These are phyloP conservation scores for Hormaphis cornu DNA, from an alignment of 1,140 invertebrate species.

Conservation along the genomic window DNA sequence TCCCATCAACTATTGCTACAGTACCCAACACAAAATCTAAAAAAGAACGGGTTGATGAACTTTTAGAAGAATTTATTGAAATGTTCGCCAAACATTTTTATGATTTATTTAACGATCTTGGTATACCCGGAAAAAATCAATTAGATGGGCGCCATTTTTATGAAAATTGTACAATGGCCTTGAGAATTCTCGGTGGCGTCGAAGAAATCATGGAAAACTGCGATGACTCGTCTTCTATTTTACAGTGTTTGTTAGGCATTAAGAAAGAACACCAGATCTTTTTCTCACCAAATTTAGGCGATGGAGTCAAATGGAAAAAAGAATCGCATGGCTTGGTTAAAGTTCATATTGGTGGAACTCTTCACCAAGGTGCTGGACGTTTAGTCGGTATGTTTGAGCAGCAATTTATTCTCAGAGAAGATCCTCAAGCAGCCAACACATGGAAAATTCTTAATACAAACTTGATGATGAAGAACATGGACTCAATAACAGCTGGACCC, in stretches of 20 bases:
- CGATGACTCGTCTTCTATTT: not conserved
- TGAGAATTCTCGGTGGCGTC: conserved; percentile 8
- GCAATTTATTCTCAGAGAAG: conserved; percentile 19
- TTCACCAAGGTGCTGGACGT: conserved; percentile 14
- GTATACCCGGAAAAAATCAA: conserved; percentile 4
- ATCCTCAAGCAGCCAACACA: conserved; percentile 17
- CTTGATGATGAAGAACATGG: conserved; percentile 28
- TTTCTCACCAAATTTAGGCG: conserved; percentile 9
- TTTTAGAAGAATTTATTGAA: conserved; percentile 17
- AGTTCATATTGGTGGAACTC: conserved; percentile 22
- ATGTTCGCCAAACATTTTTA: conserved; percentile 29
- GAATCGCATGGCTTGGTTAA: conserved; percentile 16
- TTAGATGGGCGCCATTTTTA: conserved; percentile 13
- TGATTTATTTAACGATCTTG: conserved; percentile 14
- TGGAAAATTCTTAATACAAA: conserved; percentile 15
- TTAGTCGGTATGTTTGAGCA: conserved; percentile 26
- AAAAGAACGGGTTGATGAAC: conserved; percentile 5
- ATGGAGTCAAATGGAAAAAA: conserved; percentile 24
- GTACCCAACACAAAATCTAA: not conserved
- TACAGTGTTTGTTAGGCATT: not conserved
- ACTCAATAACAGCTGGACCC: not conserved
- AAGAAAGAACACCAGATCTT: conserved; percentile 7
- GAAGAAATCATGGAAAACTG: not conserved
- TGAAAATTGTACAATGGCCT: conserved; percentile 12
- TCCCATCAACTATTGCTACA: not conserved